Percentiles rank a stretch among this genome's conserved stretches.
Conservation (phyloP, 2,113 vertebrate species). For the Anguilla japonica region DNA sequence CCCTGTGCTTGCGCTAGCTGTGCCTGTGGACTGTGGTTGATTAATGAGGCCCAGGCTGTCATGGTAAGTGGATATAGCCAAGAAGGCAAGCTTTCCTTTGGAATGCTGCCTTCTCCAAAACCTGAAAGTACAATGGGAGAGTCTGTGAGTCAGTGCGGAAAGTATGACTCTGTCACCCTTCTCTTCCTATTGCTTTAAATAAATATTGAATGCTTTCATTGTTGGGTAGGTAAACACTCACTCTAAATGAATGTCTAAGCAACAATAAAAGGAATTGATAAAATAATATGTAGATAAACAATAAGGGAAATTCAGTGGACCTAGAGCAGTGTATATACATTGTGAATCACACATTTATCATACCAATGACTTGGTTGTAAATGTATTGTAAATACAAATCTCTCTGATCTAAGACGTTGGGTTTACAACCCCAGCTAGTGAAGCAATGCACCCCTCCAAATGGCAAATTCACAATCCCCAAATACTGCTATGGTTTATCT, state of each 20-base stretch:
- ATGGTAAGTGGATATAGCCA: background rate
- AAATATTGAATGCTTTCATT: background rate
- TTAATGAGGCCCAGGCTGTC: background rate
- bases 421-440: background rate
- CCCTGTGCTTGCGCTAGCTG: too few relatives aligned
- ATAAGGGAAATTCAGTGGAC: background rate
- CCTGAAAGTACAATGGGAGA: background rate
- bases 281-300: background rate
- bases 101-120: background rate
- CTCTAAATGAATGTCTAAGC: background rate
- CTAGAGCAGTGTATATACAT: background rate
- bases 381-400: background rate
- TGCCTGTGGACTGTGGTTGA: background rate
- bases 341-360: background rate
- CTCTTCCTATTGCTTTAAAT: background rate
- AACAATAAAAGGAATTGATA: background rate
- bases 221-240: background rate
- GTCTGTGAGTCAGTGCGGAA: background rate
- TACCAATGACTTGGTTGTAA: background rate
- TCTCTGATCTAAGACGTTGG: background rate
- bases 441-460: background rate
- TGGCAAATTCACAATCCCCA: background rate
- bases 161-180: background rate
- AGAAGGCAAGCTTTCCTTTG: background rate
- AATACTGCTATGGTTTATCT: background rate